These are phyloP conservation scores for Brachylomia viminalis DNA, from an alignment of 2,888 invertebrate genomes.

Conservation along the genomic window DNA sequence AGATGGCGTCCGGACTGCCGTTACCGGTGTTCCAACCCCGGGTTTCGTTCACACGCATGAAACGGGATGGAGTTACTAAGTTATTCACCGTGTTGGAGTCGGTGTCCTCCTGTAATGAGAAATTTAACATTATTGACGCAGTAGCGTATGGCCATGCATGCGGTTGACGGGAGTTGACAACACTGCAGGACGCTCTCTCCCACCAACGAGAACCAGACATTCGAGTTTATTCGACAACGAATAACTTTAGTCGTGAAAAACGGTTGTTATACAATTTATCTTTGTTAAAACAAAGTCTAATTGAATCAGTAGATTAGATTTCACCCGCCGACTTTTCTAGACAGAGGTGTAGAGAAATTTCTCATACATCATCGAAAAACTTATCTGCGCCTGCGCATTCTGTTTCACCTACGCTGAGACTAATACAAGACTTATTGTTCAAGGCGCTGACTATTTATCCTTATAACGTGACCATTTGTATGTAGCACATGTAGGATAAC, in stretches of 20 bases:
- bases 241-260: not conserved
- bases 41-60: conserved; percentile 96
- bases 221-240: not conserved
- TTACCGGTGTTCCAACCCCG: conserved; percentile 99
- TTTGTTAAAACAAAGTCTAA: not conserved
- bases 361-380: not conserved
- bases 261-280: not conserved
- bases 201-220: not conserved
- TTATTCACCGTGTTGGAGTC: conserved; percentile 93
- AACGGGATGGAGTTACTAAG: conserved; percentile 96
- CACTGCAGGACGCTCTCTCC: not conserved
- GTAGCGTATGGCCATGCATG: not conserved
- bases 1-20: conserved; percentile 98
- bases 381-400: not conserved
- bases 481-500: not conserved
- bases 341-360: not conserved
- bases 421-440: not conserved
- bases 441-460: not conserved
- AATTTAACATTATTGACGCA: not conserved
- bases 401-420: not conserved
- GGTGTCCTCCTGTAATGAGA: conserved; percentile 91
- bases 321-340: not conserved
- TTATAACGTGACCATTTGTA: not conserved
- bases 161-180: not conserved
- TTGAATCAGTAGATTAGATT: not conserved